Evolutionary conservation across 2,888 invertebrate genomes (phyloP).

Genomic region (Lycophotia porphyrea): DNA sequence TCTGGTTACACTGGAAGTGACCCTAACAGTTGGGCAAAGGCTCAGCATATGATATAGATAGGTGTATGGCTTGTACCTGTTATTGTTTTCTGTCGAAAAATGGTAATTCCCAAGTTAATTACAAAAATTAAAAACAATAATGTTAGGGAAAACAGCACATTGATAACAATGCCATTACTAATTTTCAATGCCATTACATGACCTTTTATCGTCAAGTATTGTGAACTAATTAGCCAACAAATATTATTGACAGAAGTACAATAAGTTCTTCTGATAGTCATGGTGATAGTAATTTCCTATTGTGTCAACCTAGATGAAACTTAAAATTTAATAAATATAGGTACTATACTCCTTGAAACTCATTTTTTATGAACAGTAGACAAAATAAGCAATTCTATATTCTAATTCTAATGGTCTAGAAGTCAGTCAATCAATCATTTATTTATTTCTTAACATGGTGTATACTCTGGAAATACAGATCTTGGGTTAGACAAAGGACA

Average conservation of each 20-base stretch:
- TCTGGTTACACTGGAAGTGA: too few species aligned
- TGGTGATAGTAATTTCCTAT: not conserved
- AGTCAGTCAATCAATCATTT: too few species aligned
- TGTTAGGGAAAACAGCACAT: not conserved
- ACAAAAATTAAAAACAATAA: not conserved
- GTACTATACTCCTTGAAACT: not conserved
- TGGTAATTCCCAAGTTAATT: not conserved
- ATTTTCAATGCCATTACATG: too few species aligned
- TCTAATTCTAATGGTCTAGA: too few species aligned
- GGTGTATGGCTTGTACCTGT: not conserved
- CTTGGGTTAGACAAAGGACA: too few species aligned
- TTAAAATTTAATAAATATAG: not conserved
- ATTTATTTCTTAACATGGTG: too few species aligned
- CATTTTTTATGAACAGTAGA: not conserved
- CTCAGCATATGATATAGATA: not conserved
- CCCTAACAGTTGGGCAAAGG: too few species aligned
- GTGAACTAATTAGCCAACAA: conserved; percentile 1
- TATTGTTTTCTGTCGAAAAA: not conserved
- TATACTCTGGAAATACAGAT: too few species aligned
- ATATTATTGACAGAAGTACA: conserved; percentile 1
- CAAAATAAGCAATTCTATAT: not conserved
- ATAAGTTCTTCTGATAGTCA: not conserved
- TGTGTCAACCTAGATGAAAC: not conserved
- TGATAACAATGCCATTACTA: conserved; percentile 5
- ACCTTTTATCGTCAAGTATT: not conserved